Percentiles rank a stretch among this genome's conserved stretches.
Evolutionary conservation across 2,113 vertebrate species (phyloP).

Genomic region (Chaetorhynchus papuensis): DNA sequence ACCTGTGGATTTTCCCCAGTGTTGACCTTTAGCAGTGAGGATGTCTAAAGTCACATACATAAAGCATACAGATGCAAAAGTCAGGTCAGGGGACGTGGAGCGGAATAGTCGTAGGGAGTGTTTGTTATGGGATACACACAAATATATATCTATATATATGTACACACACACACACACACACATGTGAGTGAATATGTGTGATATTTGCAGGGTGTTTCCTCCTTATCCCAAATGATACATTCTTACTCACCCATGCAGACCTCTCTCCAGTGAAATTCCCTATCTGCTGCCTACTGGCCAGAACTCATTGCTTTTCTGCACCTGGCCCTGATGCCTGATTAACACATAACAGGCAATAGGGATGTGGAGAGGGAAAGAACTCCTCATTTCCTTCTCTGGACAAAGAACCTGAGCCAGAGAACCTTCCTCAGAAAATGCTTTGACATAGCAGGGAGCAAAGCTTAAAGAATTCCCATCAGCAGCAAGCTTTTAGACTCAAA

Average conservation of each 20-base stretch:
- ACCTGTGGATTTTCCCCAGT: not conserved
- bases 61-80: not conserved
- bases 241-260: not conserved
- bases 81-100: not conserved
- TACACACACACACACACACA: fast-evolving
- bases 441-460: not conserved
- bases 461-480: not conserved
- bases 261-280: not conserved
- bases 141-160: fast-evolving
- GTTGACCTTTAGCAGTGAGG: not conserved
- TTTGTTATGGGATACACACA: not conserved
- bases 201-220: not conserved
- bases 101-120: not conserved
- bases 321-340: not conserved
- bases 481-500: not conserved
- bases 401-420: not conserved
- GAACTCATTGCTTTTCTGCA: not conserved
- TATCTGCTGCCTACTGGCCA: not conserved
- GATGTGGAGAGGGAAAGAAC: not conserved
- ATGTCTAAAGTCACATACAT: not conserved
- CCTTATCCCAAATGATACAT: not conserved
- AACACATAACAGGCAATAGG: not conserved
- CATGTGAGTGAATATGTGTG: not conserved
- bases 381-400: not conserved
- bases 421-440: not conserved